phyloP scores from a whole-genome alignment of 2,797 vertebrate genomes.

The Alectoris magna region DNA sequence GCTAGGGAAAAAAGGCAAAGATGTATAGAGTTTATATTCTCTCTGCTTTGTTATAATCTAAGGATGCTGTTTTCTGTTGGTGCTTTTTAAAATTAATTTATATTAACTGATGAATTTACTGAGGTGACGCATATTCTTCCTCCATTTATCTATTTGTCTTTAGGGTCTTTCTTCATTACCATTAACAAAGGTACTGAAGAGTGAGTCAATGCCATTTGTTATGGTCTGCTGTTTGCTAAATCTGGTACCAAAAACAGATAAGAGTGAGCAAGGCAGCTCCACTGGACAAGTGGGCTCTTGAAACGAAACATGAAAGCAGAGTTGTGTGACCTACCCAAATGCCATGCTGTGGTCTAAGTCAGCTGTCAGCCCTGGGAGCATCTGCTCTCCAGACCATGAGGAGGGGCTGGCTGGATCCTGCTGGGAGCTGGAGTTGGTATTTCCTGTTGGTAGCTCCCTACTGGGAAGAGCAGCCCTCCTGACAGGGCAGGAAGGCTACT shows the following conservation, averaged over 20 bases:
- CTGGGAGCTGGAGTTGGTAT: neutral
- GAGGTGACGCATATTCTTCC: neutral
- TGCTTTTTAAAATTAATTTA: neutral
- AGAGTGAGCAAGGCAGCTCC: neutral
- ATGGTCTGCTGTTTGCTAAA: neutral
- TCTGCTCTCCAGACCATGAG: neutral
- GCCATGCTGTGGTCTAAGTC: neutral
- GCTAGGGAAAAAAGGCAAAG: neutral
- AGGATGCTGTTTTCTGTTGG: neutral
- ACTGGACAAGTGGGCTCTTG: neutral
- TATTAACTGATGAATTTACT: neutral
- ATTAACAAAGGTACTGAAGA: rapidly evolving
- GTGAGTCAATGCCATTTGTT: neutral
- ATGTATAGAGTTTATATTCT: neutral
- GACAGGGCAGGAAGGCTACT: conserved; percentile 3
- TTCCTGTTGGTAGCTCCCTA: neutral
- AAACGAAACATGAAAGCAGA: neutral
- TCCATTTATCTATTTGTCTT: neutral
- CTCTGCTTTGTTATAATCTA: neutral
- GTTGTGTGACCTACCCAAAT: neutral
- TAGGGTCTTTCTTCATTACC: neutral
- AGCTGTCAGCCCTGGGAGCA: neutral
- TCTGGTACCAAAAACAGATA: neutral
- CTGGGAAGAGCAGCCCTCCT: neutral
- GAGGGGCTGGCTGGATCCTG: neutral